Evolutionary conservation across 2,113 vertebrate species (phyloP), one percentile per base, ranked within the genome.

Genomic region (Mus musculus): DNA sequence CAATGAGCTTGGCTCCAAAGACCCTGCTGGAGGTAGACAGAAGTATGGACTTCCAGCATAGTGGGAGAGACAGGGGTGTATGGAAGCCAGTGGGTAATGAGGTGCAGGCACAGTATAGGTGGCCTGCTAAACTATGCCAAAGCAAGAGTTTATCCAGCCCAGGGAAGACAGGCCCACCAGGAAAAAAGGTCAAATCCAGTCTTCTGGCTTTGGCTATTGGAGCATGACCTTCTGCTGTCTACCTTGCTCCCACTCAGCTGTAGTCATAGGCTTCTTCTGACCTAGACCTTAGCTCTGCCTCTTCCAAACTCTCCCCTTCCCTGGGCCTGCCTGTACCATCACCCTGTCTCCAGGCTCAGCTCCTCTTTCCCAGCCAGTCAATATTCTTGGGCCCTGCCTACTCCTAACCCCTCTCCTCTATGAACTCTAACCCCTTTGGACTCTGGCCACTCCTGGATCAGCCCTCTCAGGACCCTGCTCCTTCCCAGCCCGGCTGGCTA

Each of bases 221-320:
- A 36, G 33, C 14, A 9, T 73, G 46, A 20, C 28, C 36, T 16
- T 22, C 17, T 3, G 30, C 49, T 72, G 24, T 30, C 59, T 17
- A 33, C 33, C 52, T 39, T 42, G 61, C 59, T n/a, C 61, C 28
- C 0, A 0, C n/a, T 46, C n/a, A 4, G 4, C 3, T 14, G 28
- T 2, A 56, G 8, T 36, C 22, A 7, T 11, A 0, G 1, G 36
- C 39, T n/a, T 56, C 13, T 39, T 24, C 16, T 10, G 30, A 30
- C 22, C 69, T 72, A 63, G 88, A 33, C 26, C 54, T 56, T 56
- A 24, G 72, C 33, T 67, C 33, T 30, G 54, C 26, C 3, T 54
- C 52, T 36, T 36, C 26, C 22, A 33, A 5, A 67, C 87, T 22
- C 88, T 24, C 5, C 19, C 65, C 75, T 39, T 20, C 30, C 24